Base-by-base conservation (phyloP, 1,140 invertebrate genomes). In the Drosophila varians region DNA sequence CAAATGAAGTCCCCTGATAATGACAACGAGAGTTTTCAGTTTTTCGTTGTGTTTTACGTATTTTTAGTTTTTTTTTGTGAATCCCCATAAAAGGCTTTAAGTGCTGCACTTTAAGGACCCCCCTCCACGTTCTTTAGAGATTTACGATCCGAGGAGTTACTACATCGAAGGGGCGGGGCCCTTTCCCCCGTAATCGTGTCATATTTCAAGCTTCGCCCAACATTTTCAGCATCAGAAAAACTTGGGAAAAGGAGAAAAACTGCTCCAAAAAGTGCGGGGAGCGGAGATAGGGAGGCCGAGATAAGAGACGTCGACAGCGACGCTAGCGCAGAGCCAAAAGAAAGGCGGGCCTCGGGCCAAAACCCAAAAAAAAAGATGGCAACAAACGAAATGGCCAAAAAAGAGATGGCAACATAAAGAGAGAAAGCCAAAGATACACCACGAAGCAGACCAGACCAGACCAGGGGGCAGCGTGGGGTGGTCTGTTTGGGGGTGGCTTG, bases 151-250 rank as follows among this genome's bases (percentile, higher is more conserved):
- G 34, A 31, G 19, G 72, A 58, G 72, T 48, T 14, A 42, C n/a
- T 54, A 46, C 34, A 72, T 16, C 5, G 14, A 12, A n/a, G n/a
- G n/a, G n/a, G n/a, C n/a, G n/a, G n/a, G n/a, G 5, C 36, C 4
- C 36, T 16, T 12, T 7, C 36, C 9, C 31, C n/a, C 3, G 36
- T 14, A 89, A 80, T 83, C 86, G 83, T 89, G 82, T 84, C 86
- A 88, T 89, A 88, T 89, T 87, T 89, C 86, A 88, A 77, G 74
- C 74, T 75, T 80, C 75, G 62, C 54, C 66, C 72, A 76, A 77
- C 77, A 79, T 82, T 82, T 82, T 77, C 49, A 68, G 61, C 73
- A 61, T 14, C 7, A 26, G 36, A 46, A 56, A 48, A 49, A 48
- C 8, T n/a, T 18, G 45, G 26, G 18, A 23, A 38, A 38, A 12